Evolutionary conservation across 2,113 vertebrate species (phyloP).

Genomic region (Microtus richardsoni): DNA sequence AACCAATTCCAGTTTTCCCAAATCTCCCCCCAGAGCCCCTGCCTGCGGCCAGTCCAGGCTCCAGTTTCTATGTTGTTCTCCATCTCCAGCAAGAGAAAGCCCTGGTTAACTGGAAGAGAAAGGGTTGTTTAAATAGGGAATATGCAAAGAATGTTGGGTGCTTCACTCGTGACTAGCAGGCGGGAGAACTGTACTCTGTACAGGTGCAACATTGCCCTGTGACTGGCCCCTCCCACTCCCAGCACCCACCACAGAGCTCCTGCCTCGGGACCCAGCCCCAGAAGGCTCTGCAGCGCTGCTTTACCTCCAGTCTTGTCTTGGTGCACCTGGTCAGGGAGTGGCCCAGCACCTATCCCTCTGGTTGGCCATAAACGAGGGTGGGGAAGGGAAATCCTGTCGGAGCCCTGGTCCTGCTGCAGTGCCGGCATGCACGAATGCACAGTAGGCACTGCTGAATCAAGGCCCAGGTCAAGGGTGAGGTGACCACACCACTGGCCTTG

Average conservation of each 20-base stretch:
- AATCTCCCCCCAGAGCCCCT: background rate
- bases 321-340: background rate
- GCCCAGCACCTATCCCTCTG: background rate
- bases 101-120: background rate
- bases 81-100: background rate
- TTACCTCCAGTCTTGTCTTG: background rate
- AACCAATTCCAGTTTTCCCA: background rate
- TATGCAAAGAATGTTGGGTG: background rate
- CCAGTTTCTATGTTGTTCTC: background rate
- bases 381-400: accelerated
- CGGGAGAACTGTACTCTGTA: background rate
- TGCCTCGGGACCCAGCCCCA: background rate
- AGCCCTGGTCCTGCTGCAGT: background rate
- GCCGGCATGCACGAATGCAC: background rate
- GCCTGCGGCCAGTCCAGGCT: background rate
- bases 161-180: background rate
- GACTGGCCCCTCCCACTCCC: background rate
- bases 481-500: background rate
- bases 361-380: background rate
- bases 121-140: background rate
- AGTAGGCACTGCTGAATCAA: background rate
- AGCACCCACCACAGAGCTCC: background rate
- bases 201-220: background rate
- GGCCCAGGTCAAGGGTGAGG: background rate
- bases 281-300: background rate